Base-by-base conservation (phyloP, 1,140 invertebrate species). In the Anoplophora glabripennis region DNA sequence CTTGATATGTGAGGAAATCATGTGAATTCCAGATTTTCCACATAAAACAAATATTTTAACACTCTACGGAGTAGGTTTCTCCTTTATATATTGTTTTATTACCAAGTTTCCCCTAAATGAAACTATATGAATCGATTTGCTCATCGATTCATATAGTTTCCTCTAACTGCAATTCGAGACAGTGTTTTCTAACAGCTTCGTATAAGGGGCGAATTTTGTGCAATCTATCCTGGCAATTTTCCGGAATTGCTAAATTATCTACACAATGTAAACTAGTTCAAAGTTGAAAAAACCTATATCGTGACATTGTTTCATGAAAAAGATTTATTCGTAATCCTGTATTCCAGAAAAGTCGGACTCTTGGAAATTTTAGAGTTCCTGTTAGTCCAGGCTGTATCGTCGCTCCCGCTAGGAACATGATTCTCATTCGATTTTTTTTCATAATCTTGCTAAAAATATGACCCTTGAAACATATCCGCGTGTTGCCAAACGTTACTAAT, bases 81-180 rank as follows among this genome's bases (percentile, higher is more conserved):
- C 44, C 54, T 63, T 59, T 9, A 63, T 33, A 54, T 64, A 66
- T 46, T 64, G 64, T 54, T 65, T 59, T 1, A 65, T 35, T 60
- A 45, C 40, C 59, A 61, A 57, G 59, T 66, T 57, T 10, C 71
- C 71, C 63, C 72, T 75, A 58, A 70, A 76, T 15, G 68, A 66
- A 18, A 77, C 72, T 75, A 58, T 69, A 76, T 15, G 68, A 66
- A 18, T 77, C 66, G 59, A 57, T 64, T 47, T 59, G 46, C 53
- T 61, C 59, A 74, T 75, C 68, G 14, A 75, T 49, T 53, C 55
- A 60, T 38, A 66, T 28, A 18, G 64, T 51, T 40, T 72, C 66
- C 53, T 74, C 71, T 17, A 45, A 49, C 15, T 55, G 38, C 8
- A 70, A 33, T 47, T 56, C 59, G 18, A 57, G 15, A 38, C 68